Conservation (phyloP, 2,797 vertebrate genomes). For the Spinus olivaceus region DNA sequence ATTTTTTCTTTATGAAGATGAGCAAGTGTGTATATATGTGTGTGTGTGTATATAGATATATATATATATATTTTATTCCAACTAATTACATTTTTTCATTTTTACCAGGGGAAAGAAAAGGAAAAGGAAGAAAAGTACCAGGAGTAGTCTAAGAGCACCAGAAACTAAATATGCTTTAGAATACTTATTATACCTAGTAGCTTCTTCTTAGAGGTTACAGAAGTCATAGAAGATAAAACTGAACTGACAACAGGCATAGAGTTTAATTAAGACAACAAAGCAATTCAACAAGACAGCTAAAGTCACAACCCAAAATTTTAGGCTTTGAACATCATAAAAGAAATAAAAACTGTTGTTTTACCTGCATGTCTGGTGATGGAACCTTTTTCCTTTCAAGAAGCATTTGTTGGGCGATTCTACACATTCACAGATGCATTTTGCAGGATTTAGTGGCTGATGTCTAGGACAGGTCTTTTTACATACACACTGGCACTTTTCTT, state of each 20-base stretch:
- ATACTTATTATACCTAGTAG: not conserved
- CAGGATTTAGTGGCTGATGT: slow-evolving; percentile 87
- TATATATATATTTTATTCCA: not conserved
- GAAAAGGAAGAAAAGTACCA: not conserved
- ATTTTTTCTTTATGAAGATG: not conserved
- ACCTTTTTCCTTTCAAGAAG: slow-evolving; percentile 90
- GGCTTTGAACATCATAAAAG: not conserved
- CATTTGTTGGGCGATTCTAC: slow-evolving; percentile 91
- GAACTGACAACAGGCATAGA: not conserved
- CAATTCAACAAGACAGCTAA: not conserved
- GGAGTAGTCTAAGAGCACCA: not conserved
- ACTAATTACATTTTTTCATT: not conserved
- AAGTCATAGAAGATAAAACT: not conserved
- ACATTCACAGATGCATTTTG: slow-evolving; percentile 91
- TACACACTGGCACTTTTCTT: slow-evolving; percentile 87
- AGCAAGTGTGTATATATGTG: not conserved
- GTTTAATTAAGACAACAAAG: not conserved
- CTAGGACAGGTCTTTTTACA: slow-evolving; percentile 87
- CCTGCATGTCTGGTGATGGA: slow-evolving; percentile 93
- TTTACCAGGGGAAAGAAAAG: not conserved
- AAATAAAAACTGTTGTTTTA: slow-evolving; percentile 34
- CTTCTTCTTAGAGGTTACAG: not conserved
- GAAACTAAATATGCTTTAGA: not conserved
- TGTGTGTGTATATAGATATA: too few relatives aligned
- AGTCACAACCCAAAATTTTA: not conserved